Conservation (phyloP, 1,140 invertebrate genomes). For the Drosophila repleta region DNA sequence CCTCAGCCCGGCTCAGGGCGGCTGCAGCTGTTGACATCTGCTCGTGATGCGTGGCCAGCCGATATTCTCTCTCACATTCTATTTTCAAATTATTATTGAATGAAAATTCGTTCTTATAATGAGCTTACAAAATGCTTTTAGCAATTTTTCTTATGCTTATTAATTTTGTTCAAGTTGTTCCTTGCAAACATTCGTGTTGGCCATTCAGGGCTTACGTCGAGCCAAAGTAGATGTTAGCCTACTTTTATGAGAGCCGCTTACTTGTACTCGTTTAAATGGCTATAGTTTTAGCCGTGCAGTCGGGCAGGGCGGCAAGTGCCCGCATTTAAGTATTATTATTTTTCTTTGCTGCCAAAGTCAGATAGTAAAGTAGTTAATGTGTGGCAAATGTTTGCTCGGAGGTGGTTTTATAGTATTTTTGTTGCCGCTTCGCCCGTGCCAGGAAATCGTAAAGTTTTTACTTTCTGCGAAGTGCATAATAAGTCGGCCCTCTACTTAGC, state of each 20-base stretch:
- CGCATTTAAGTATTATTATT: not conserved
- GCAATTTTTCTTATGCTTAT: not conserved
- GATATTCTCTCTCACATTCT: not conserved
- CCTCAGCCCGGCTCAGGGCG: not conserved
- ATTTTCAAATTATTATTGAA: not conserved
- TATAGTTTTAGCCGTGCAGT: conserved; percentile 10
- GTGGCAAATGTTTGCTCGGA: conserved; percentile 43
- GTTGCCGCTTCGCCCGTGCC: conserved; percentile 33
- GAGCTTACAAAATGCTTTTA: not conserved
- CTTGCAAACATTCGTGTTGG: conserved; percentile 6
- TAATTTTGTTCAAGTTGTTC: not conserved
- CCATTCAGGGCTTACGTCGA: conserved; percentile 17
- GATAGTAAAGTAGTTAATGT: conserved; percentile 31
- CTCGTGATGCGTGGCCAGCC: not conserved
- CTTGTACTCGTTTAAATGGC: conserved; percentile 7
- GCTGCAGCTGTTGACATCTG: not conserved
- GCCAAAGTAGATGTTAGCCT: conserved; percentile 13
- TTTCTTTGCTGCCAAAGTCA: not conserved
- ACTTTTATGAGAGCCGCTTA: conserved; percentile 11
- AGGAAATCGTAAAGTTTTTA: conserved; percentile 57
- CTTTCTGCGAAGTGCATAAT: conserved; percentile 26
- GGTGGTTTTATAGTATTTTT: conserved; percentile 50
- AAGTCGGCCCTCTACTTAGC: conserved; percentile 22
- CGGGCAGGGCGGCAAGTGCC: not conserved
- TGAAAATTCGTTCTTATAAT: not conserved